These are phyloP conservation scores for Pseudomyrmex cubaensis DNA, from an alignment of 1,140 invertebrate genomes.

Conservation along the genomic window DNA sequence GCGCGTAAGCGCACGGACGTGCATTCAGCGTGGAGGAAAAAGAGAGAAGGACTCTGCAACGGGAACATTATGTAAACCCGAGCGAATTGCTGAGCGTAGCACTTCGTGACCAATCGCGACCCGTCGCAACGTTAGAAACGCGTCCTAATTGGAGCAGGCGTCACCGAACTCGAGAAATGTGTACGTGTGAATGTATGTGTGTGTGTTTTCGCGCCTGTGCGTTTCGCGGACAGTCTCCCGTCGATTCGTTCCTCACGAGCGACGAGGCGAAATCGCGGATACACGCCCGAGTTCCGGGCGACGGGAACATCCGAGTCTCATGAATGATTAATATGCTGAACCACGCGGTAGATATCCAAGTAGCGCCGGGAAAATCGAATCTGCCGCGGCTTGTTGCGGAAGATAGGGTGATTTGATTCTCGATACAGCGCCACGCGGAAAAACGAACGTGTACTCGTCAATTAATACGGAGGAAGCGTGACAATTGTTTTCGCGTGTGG, in stretches of 20 bases:
- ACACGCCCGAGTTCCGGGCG: neutral
- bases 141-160: conserved; percentile 26
- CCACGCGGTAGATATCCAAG: too few relatives aligned
- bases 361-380: neutral
- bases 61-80: conserved; percentile 32
- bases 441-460: conserved; percentile 6
- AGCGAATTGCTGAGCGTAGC: conserved; percentile 16
- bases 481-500: neutral
- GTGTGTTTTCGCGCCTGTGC: neutral
- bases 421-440: neutral
- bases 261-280: neutral
- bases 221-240: neutral
- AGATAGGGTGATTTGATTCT: neutral
- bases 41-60: conserved; percentile 3
- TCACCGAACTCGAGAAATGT: conserved; percentile 13
- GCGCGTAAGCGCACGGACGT: conserved; percentile 64
- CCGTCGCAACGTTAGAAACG: conserved; percentile 4
- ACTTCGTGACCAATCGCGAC: conserved; percentile 20
- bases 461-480: too few relatives aligned
- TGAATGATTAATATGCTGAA: conserved; percentile 38
- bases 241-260: conserved; percentile 23
- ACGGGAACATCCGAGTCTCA: conserved; percentile 21
- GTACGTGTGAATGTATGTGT: neutral
- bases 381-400: neutral
- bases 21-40: neutral